A percentile compares a stretch with the other conserved stretches of the same genome.
phyloP scores from a whole-genome alignment of 53 echinoderm and acorn worm species.

The Patiria pectinifera region DNA sequence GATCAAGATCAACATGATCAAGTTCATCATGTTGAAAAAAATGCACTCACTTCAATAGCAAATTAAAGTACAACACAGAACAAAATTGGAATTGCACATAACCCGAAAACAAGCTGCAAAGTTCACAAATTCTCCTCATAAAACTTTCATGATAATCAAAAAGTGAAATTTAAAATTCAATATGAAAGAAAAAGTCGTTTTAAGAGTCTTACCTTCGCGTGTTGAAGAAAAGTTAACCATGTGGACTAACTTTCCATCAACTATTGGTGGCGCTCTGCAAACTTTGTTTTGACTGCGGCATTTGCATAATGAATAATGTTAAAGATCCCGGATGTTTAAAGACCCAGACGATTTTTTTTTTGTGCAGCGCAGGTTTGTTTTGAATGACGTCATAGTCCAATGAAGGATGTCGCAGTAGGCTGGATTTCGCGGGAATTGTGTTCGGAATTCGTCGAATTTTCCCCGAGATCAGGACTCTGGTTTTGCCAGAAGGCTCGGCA shows the following conservation, averaged over 20 bases:
- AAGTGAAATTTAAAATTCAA: background rate
- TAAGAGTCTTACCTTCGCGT: background rate
- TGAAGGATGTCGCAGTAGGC: slow-evolving; percentile 50
- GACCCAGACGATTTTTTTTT: background rate
- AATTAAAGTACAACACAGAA: no score
- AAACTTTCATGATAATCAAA: background rate
- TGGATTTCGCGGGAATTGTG: slow-evolving; percentile 24
- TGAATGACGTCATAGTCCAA: slow-evolving; percentile 80
- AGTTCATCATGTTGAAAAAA: no score
- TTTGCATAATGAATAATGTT: slow-evolving; percentile 54
- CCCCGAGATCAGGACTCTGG: background rate
- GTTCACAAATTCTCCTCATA: background rate
- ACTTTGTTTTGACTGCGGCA: slow-evolving; percentile 28
- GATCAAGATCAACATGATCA: no score
- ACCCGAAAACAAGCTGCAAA: background rate
- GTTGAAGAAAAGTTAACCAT: slow-evolving; percentile 1
- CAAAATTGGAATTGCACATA: no score
- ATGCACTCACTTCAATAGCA: no score
- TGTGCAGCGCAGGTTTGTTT: slow-evolving; percentile 74
- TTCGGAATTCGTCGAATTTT: slow-evolving; percentile 30
- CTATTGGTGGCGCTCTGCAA: slow-evolving; percentile 57
- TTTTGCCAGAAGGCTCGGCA: slow-evolving; percentile 20
- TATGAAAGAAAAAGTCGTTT: background rate
- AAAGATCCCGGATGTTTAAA: slow-evolving; percentile 52
- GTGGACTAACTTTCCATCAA: slow-evolving; percentile 51